Evolutionary conservation across 2,797 vertebrate genomes (phyloP), one percentile per base, ranked within the genome.

Genomic region (Clangula hyemalis): DNA sequence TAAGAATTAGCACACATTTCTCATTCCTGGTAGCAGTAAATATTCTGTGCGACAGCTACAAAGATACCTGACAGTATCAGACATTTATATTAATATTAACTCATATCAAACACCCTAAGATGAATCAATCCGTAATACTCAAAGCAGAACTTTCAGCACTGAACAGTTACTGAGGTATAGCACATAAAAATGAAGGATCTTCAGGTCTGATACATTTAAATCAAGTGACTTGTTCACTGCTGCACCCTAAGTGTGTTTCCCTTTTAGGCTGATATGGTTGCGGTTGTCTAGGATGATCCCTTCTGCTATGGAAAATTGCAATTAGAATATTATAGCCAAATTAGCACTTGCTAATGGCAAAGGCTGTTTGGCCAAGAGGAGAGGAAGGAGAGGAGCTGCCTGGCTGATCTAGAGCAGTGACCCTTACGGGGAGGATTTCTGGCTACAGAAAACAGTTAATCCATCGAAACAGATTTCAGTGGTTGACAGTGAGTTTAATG

Each of bases 381-480:
- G 39, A 36, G 36, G 11, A n/a, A 36, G 20, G 13, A 56, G 34
- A 30, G 11, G 10, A 36, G 10, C 81, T 72, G 58, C 49, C 16
- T 3, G 15, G 75, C 27, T 4, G 1, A 30, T 12, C 9, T 0
- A 13, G 0, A 0, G 49, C 47, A 76, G 20, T 0, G 18, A 85
- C 38, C 69, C 47, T n/a, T 53, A n/a, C 0, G 0, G 2, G 58
- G 56, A 47, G 45, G 41, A 1, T 1, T 28, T 16, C 77, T 73
- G 87, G 43, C 66, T 57, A 73, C 0, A 13, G 57, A 58, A 62
- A 54, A 28, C 62, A 53, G 19, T 27, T 56, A 41, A 82, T 57
- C n/a, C 69, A 75, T 13, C 54, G 43, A 14, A 20, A 24, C 16
- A 18, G 60, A 71, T 21, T 27, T 39, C 86, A 88, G 53, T 10